Evolutionary conservation across 2,888 invertebrate genomes (phyloP), one percentile per base, ranked within the genome.

Genomic region (Ditula angustiorana): DNA sequence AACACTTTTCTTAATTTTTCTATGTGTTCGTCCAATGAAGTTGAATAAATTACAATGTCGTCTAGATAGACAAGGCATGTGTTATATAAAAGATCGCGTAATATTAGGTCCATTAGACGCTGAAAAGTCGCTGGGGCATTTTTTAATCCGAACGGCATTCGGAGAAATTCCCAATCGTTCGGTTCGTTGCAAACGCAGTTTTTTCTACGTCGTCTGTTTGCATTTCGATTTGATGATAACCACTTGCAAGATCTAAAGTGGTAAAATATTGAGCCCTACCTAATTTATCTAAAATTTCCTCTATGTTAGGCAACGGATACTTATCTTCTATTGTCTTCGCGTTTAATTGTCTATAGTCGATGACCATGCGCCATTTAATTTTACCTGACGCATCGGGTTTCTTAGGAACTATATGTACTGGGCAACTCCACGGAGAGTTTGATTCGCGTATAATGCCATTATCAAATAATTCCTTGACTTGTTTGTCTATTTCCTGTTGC

Each of bases 151-250:
- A n/a, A n/a, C n/a, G n/a, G n/a, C n/a, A n/a, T n/a, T n/a, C n/a
- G n/a, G n/a, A n/a, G n/a, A n/a, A n/a, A n/a, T n/a, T n/a, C n/a
- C n/a, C n/a, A n/a, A n/a, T n/a, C n/a, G n/a, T n/a, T n/a, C n/a
- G n/a, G n/a, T 56, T 10, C 67, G 71, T 72, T 0, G 44, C 67
- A 37, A 79, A 76, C 0, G 75, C 74, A 0, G 79, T 79, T 67
- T 75, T 77, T n/a, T 56, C 63, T 16, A 68, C 46, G 26, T 77
- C 75, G 13, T 66, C 53, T n/a, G 68, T 50, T 8, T 67, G n/a
- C 53, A 69, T 64, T 59, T 69, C 65, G 16, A 69, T 47, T 37
- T 78, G 73, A 30, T 76, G 72, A 28, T 73, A 74, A 0, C 75
- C 72, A 26, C 63, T 66, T 0, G 74, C 74, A 66, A 76, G 65